Evolutionary conservation across 2,113 vertebrate species (phyloP).

Genomic region (Megaleporinus macrocephalus): DNA sequence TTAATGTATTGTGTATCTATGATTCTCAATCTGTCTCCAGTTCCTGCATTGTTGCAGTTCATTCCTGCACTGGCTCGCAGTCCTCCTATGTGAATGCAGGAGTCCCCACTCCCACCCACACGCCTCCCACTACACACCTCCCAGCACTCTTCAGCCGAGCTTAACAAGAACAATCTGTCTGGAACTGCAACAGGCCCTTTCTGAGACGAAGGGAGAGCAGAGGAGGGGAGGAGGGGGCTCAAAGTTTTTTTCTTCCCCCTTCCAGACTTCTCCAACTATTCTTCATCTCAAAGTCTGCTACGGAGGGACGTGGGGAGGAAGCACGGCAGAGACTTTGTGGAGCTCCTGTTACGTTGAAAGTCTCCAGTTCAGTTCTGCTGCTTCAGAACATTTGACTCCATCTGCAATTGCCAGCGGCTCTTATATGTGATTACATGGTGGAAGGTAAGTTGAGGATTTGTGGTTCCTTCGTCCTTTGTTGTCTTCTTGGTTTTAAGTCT

Average conservation of each 20-base stretch:
- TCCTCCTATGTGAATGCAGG: too few species aligned
- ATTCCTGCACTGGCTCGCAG: too few species aligned
- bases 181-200: constrained; percentile 61
- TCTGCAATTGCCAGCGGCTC: background rate
- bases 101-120: constrained; percentile 14
- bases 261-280: constrained; percentile 30
- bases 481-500: background rate
- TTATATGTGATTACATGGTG: background rate
- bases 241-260: constrained; percentile 35
- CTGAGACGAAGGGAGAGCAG: constrained; percentile 59
- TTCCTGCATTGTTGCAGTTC: too few species aligned
- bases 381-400: constrained; percentile 1
- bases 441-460: background rate
- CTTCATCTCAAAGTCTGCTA: constrained; percentile 22
- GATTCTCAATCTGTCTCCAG: too few species aligned
- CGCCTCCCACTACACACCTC: constrained; percentile 71
- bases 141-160: constrained; percentile 72
- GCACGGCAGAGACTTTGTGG: constrained; percentile 51
- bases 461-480: constrained; percentile 29
- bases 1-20: too few species aligned
- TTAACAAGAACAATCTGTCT: constrained; percentile 94
- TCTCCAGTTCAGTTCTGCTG: constrained; percentile 5
- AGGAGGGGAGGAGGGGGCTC: constrained; percentile 9
- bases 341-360: background rate
- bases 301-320: constrained; percentile 69